Percentiles rank a stretch among this genome's conserved stretches.
These are phyloP conservation scores for Hydraecia micacea DNA, from an alignment of 2,888 invertebrate species.

Conservation along the genomic window DNA sequence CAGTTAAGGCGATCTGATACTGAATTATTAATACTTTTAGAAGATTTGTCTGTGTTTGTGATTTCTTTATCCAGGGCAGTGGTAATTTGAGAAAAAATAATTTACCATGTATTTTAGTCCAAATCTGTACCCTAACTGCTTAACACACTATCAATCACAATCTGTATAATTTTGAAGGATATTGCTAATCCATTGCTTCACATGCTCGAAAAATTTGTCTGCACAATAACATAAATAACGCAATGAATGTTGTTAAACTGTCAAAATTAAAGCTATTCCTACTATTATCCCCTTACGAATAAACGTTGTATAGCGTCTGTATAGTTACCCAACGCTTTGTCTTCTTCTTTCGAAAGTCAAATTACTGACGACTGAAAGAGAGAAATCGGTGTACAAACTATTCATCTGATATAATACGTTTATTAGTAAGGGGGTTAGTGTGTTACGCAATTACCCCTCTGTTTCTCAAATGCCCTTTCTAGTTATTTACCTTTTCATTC, in stretches of 20 bases:
- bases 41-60: neutral
- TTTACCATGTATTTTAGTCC: neutral
- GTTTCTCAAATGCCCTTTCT: neutral
- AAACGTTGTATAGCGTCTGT: no score
- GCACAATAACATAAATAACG: neutral
- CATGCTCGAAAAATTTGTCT: neutral
- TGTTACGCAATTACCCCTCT: neutral
- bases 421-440: neutral
- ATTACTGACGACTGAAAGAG: no score
- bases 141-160: neutral
- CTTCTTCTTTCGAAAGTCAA: no score
- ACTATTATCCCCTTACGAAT: no score
- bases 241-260: neutral
- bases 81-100: neutral
- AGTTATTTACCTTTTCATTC: constrained; percentile 9
- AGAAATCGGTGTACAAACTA: no score
- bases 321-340: no score
- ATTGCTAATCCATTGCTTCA: neutral
- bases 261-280: neutral
- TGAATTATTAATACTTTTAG: neutral
- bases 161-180: neutral
- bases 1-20: constrained; percentile 19
- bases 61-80: neutral
- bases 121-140: neutral
- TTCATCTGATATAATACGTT: no score